A percentile compares a stretch with the other conserved stretches of the same genome.
phyloP scores from a whole-genome alignment of 2,113 vertebrate species.

The Carettochelys insculpta region DNA sequence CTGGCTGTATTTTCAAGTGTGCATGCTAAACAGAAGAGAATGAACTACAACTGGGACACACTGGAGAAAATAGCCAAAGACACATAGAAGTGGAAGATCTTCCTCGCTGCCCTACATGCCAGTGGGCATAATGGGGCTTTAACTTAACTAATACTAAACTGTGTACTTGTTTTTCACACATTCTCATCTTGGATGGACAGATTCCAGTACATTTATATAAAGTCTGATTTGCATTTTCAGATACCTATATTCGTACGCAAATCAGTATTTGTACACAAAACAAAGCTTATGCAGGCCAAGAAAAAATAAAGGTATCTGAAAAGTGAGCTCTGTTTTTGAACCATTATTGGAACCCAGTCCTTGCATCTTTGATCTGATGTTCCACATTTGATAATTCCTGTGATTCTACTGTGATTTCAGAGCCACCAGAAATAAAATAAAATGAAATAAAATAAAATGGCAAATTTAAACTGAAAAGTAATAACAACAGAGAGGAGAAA shows the following conservation, averaged over 20 bases:
- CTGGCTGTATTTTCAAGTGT: background rate
- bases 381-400: background rate
- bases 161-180: background rate
- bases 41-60: too few relatives aligned
- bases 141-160: too few relatives aligned
- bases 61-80: too few relatives aligned
- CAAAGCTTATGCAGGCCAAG: background rate
- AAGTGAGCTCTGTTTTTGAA: background rate
- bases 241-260: background rate
- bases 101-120: too few relatives aligned
- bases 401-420: background rate
- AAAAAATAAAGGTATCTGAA: background rate
- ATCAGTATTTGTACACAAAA: background rate
- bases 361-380: background rate
- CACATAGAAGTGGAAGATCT: too few relatives aligned
- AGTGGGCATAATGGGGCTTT: too few relatives aligned
- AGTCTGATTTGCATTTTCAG: background rate
- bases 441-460: background rate
- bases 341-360: background rate
- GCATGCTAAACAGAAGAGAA: too few relatives aligned
- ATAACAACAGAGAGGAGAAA: background rate
- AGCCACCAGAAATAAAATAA: background rate
- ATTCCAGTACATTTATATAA: background rate
- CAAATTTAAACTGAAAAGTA: background rate
- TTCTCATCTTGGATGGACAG: background rate